Evolutionary conservation across 2,888 invertebrate species (phyloP).

Genomic region (Eumerus sabulonum): DNA sequence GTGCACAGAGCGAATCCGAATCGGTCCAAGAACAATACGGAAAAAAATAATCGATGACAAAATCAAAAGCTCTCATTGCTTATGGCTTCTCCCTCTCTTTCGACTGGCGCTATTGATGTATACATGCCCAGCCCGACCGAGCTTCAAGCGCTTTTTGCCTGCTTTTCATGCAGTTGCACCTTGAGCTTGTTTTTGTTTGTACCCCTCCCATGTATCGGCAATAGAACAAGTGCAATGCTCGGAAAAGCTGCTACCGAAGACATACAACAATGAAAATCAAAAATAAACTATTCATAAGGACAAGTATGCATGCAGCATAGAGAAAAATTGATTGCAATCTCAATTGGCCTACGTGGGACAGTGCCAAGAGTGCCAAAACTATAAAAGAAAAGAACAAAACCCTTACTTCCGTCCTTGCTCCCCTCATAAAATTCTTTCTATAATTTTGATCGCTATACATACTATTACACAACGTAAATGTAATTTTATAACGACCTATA

Average conservation of each 20-base stretch:
- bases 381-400: conserved; percentile 1
- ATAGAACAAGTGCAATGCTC: conserved; percentile 16
- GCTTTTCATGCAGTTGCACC: conserved; percentile 14
- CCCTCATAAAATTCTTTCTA: neutral
- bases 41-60: neutral
- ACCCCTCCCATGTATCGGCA: conserved; percentile 22
- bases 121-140: no score
- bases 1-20: no score
- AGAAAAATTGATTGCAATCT: conserved; percentile 42
- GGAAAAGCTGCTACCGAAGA: conserved; percentile 45
- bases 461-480: conserved; percentile 58
- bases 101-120: no score
- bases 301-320: neutral
- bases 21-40: no score
- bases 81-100: neutral
- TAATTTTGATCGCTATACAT: conserved; percentile 12
- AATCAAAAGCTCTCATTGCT: conserved; percentile 17
- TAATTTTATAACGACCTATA: conserved; percentile 44
- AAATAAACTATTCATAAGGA: conserved; percentile 45
- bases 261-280: conserved; percentile 51
- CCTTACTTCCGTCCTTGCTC: neutral
- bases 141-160: no score
- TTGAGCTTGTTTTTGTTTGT: conserved; percentile 18
- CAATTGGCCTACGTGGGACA: conserved; percentile 55
- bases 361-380: conserved; percentile 59